Base-by-base conservation (phyloP, 2,888 invertebrate species). In the Gastracanthus pulcherrimus region DNA sequence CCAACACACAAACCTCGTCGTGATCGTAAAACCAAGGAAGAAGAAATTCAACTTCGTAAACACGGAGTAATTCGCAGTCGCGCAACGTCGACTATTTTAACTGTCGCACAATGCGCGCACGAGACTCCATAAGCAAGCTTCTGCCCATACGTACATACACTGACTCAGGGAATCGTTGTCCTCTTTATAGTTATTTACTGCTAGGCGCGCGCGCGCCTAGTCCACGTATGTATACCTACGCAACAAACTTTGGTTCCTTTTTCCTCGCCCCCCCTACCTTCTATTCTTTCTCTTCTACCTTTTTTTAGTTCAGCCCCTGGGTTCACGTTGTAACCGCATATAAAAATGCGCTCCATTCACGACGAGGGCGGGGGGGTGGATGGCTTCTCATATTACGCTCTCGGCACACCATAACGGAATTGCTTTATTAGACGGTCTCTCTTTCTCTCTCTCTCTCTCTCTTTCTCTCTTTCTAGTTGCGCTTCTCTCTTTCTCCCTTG, bases 351-450 rank as follows among this genome's bases (percentile, higher is more conserved):
- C 34, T 78, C 80, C 64, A 71, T 76, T 70, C 66, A 85, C 55
- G n/a, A 86, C 86, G 88, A 87, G 87, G 88, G 88, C 87, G 87
- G 87, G 86, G 26, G 87, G 88, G 87, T 86, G 87, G 87, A 88
- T 87, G 86, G 89, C 89, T 90, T 90, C 90, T 90, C 90, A 87
- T 89, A 87, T 91, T 90, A 91, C 91, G 88, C 89, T 88, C 89
- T 88, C 83, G 82, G 87, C 85, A 86, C 86, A 87, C 86, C 87
- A 87, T 88, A 90, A 88, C 90, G 88, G 89, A 91, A 91, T 90
- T 89, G 90, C 90, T 91, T 91, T 90, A 90, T 91, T 89, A 89
- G 88, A 88, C 76, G 62, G 48, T 70, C 23, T 74, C 69, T 69
- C 58, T 84, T 75, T 48, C 41, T 81, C 84, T 80, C 81, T 72